Evolutionary conservation across 2,797 vertebrate species (phyloP).

Genomic region (Denticeps clupeoides): DNA sequence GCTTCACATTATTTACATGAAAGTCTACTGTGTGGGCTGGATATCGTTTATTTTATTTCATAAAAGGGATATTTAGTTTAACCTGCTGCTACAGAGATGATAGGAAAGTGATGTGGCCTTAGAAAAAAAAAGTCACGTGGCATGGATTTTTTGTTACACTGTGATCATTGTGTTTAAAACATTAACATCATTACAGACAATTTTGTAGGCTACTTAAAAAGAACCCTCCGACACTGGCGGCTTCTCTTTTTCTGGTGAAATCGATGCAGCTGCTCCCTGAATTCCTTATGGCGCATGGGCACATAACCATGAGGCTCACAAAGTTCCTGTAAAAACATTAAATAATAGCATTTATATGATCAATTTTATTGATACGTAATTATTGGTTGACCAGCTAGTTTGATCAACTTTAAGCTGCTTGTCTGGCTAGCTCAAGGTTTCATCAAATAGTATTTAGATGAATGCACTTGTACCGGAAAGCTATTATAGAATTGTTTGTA

Average conservation of each 20-base stretch:
- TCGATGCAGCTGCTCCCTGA: conserved; percentile 30
- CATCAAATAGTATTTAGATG: neutral
- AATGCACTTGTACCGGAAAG: conserved; percentile 26
- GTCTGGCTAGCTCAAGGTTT: neutral
- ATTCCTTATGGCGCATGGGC: conserved; percentile 40
- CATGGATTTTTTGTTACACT: no score
- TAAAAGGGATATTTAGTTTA: no score
- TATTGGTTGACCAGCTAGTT: neutral
- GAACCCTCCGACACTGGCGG: conserved; percentile 4
- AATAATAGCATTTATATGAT: neutral
- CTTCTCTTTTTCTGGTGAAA: conserved; percentile 28
- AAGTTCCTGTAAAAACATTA: conserved; percentile 26
- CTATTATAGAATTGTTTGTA: conserved; percentile 35
- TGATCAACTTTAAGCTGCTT: no score
- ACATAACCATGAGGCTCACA: conserved; percentile 42
- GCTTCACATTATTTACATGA: no score
- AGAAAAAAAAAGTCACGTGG: no score
- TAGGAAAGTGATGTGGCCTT: no score
- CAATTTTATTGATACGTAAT: neutral
- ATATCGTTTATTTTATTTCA: no score
- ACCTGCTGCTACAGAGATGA: no score
- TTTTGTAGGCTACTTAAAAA: no score
- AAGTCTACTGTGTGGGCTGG: no score
- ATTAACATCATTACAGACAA: no score
- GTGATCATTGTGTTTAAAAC: no score